Percentiles rank a stretch among this genome's conserved stretches.
Evolutionary conservation across 1,140 invertebrate species (phyloP).

Genomic region (Orchesella cincta): DNA sequence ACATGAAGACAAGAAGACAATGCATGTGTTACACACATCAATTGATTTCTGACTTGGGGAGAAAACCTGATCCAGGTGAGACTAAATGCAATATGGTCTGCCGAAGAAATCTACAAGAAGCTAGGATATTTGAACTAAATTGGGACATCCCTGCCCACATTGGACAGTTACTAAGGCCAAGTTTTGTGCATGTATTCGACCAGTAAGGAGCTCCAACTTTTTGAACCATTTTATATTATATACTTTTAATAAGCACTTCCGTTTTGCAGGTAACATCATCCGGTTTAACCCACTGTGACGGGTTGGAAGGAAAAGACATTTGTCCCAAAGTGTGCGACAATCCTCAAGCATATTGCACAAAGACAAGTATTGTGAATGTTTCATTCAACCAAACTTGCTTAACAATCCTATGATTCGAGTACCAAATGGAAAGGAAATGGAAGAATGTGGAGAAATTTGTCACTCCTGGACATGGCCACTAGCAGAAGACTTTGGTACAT

Average conservation of each 20-base stretch:
- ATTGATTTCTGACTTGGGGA: slow-evolving; percentile 1
- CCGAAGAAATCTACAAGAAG: slow-evolving; percentile 1
- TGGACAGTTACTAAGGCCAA: slow-evolving; percentile 2
- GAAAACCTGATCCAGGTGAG: slow-evolving; percentile 24
- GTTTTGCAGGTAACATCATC: slow-evolving; percentile 14
- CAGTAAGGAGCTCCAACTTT: not conserved
- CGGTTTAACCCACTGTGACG: slow-evolving; percentile 32
- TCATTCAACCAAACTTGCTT: not conserved
- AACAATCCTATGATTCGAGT: slow-evolving; percentile 11
- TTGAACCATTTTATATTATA: not conserved
- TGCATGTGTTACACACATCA: slow-evolving; percentile 36
- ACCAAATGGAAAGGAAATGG: slow-evolving; percentile 19
- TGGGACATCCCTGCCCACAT: not conserved
- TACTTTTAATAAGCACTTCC: not conserved
- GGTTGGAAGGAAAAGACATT: slow-evolving; percentile 16
- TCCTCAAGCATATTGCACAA: slow-evolving; percentile 23
- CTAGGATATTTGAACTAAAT: slow-evolving; percentile 1
- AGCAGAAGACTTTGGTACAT: slow-evolving; percentile 1
- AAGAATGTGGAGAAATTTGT: slow-evolving; percentile 33
- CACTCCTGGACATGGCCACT: slow-evolving; percentile 35
- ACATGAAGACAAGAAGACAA: slow-evolving; percentile 21
- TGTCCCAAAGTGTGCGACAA: slow-evolving; percentile 31
- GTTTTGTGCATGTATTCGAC: slow-evolving; percentile 9
- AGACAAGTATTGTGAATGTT: slow-evolving; percentile 29
- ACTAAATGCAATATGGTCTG: slow-evolving; percentile 17